phyloP scores from a whole-genome alignment of 2,797 vertebrate species.

The Buceros bicornis region DNA sequence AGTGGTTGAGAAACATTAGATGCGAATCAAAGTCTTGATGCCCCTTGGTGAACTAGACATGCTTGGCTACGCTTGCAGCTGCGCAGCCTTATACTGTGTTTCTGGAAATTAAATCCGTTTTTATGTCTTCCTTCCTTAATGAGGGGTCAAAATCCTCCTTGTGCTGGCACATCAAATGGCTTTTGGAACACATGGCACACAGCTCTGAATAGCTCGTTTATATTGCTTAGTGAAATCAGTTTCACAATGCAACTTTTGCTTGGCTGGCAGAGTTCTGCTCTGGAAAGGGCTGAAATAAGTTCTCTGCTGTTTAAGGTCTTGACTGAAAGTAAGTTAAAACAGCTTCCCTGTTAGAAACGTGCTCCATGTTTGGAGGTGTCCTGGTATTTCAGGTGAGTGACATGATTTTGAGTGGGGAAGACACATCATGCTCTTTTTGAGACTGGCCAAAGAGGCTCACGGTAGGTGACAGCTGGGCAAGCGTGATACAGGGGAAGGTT shows the following conservation, averaged over 20 bases:
- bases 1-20: slow-evolving; percentile 1
- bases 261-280: background rate
- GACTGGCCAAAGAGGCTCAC: background rate
- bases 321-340: background rate
- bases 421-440: background rate
- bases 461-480: background rate
- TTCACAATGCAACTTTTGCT: background rate
- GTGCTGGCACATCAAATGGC: background rate
- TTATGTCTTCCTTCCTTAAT: slow-evolving; percentile 15
- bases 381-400: background rate
- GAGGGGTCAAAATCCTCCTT: slow-evolving; percentile 35
- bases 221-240: background rate
- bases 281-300: background rate
- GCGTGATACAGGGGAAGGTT: background rate
- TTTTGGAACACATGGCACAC: background rate
- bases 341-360: background rate
- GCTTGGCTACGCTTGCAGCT: slow-evolving; percentile 6
- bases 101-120: slow-evolving; percentile 12
- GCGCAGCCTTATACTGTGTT: background rate
- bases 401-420: rapidly evolving
- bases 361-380: background rate
- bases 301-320: background rate
- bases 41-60: background rate
- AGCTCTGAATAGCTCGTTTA: background rate
- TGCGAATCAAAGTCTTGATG: background rate